Conservation (phyloP, 2,888 invertebrate genomes). For the Pandemis corylana region DNA sequence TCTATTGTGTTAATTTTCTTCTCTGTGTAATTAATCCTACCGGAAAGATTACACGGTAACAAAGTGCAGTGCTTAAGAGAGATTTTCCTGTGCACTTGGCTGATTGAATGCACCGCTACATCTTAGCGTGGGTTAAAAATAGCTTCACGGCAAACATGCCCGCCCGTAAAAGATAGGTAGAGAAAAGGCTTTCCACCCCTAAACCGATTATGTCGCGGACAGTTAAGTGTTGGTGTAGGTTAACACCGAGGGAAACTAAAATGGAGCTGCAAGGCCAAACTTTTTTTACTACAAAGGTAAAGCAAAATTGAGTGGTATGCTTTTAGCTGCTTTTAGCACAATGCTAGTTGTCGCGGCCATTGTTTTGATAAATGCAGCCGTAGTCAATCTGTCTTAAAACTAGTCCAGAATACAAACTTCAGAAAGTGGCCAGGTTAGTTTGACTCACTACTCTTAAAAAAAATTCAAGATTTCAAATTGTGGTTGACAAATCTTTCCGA, state of each 20-base stretch:
- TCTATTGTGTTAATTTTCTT: conserved; percentile 5
- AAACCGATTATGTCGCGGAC: conserved; percentile 31
- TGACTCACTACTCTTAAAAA: too few species aligned
- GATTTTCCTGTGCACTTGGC: conserved; percentile 28
- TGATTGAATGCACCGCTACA: conserved; percentile 35
- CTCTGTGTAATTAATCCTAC: conserved; percentile 25
- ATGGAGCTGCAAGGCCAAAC: not conserved
- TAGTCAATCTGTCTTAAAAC: too few species aligned
- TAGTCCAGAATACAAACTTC: too few species aligned
- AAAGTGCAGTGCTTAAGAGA: conserved; percentile 21
- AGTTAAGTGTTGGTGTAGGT: conserved; percentile 30
- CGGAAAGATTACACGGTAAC: conserved; percentile 26
- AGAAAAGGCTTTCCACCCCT: conserved; percentile 37
- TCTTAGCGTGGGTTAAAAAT: conserved; percentile 27
- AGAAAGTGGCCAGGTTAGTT: too few species aligned
- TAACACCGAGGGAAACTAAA: conserved; percentile 23
- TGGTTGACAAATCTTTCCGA: too few species aligned
- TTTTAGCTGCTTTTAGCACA: not conserved
- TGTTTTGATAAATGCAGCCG: too few species aligned
- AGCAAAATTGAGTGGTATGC: not conserved
- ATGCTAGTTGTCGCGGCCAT: not conserved
- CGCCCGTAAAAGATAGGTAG: conserved; percentile 20
- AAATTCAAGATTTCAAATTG: too few species aligned
- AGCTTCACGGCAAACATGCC: conserved; percentile 30
- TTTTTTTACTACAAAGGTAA: not conserved